Evolutionary conservation across 2,888 invertebrate genomes (phyloP).

Genomic region (Nineta flava): DNA sequence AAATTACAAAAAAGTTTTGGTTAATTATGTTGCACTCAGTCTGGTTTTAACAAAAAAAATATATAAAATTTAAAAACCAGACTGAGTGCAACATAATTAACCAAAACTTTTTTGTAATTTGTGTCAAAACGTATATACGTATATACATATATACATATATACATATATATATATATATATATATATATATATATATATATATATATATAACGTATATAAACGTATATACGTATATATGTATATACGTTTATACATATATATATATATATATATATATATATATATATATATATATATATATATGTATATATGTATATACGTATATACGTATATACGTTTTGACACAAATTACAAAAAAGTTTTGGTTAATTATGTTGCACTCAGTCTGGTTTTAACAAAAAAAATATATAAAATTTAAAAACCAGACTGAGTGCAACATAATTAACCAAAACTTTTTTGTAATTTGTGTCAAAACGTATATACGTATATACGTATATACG

Average conservation of each 20-base stretch:
- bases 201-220: background rate
- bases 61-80: too few species aligned
- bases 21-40: too few species aligned
- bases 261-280: constrained; percentile 2
- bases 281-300: constrained; percentile 1
- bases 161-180: constrained; percentile 3
- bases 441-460: too few species aligned
- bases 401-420: too few species aligned
- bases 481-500: constrained; percentile 1
- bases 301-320: background rate
- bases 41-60: too few species aligned
- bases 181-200: constrained; percentile 1
- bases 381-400: too few species aligned
- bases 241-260: background rate
- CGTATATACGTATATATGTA: background rate
- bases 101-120: too few species aligned
- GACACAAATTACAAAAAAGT: too few species aligned
- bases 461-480: background rate
- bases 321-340: background rate
- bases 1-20: too few species aligned
- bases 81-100: too few species aligned
- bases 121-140: background rate
- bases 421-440: too few species aligned
- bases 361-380: too few species aligned
- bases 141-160: constrained; percentile 3